Evolutionary conservation across 2,888 invertebrate genomes (phyloP), one percentile per base, ranked within the genome.

Genomic region (Acleris literana): DNA sequence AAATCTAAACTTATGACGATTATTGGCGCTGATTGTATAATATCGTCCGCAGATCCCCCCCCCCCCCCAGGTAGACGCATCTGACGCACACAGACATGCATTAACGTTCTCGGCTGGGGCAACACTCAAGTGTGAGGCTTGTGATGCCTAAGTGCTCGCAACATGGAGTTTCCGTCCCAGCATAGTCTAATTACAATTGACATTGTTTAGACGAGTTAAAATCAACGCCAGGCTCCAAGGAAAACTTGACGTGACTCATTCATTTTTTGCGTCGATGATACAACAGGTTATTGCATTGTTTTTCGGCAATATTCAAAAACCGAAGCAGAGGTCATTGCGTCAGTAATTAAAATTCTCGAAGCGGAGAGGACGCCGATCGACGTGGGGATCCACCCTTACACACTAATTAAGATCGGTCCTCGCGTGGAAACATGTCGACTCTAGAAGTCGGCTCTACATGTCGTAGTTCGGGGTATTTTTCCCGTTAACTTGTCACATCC

Each of bases 251-350:
- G 72, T 78, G 78, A 80, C 74, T 79, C 79, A 79, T 71, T 65
- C 65, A 66, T 60, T 49, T 67, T 63, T 72, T 71, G 74, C 73
- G 69, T 67, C 71, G 77, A 81, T 81, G 81, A 79, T 78, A 81
- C 80, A 80, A 81, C 82, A 76, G 76, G 77, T 82, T 78, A 78
- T 81, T 81, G 83, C 82, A 82, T 85, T 82, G 79, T 83, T 83
- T 83, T 83, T 81, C 76, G 74, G 72, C 69, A 73, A 79, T 81
- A 82, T 79, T 83, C 81, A 82, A 83, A 87, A 81, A 76, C 54
- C 72, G 71, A 74, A 79, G 70, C 78, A 77, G 81, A 86, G 84
- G 82, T 84, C 82, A 82, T 85, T 86, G 84, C 87, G 85, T 88
- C 85, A 87, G 74, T 80, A 79, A 85, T 88, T 85, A 83, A 82